phyloP scores from a whole-genome alignment of 2,888 invertebrate species.

The Morpho deidamia region DNA sequence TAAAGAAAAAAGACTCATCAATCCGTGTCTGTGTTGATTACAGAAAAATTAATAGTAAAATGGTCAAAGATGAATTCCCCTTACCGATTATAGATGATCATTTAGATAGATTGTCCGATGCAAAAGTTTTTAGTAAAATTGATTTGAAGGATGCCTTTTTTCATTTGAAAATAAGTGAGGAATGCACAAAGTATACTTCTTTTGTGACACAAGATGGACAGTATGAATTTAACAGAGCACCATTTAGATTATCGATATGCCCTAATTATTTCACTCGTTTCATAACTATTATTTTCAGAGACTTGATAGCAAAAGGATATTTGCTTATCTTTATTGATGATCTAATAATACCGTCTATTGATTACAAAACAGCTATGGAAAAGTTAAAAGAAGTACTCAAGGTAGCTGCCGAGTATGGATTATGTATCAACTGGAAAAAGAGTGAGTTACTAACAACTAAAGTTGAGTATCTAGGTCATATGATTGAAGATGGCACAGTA shows the following conservation, averaged over 20 bases:
- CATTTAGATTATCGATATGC: slow-evolving; percentile 30
- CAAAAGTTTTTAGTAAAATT: slow-evolving; percentile 25
- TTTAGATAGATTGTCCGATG: slow-evolving; percentile 41
- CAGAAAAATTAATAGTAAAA: slow-evolving; percentile 30
- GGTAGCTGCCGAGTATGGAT: slow-evolving; percentile 15
- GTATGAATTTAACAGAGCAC: slow-evolving; percentile 40
- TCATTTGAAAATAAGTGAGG: slow-evolving; percentile 35
- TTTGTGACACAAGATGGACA: slow-evolving; percentile 53
- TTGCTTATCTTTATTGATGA: slow-evolving; percentile 2
- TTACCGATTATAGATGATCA: slow-evolving; percentile 44
- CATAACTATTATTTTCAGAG: slow-evolving; percentile 33
- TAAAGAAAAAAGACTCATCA: slow-evolving; percentile 24
- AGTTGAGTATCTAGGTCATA: slow-evolving; percentile 29
- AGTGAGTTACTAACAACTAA: slow-evolving; percentile 31
- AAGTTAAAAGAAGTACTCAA: background rate
- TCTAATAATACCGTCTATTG: background rate
- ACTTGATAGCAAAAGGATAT: slow-evolving; percentile 24
- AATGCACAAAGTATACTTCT: slow-evolving; percentile 37
- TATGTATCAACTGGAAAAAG: slow-evolving; percentile 29
- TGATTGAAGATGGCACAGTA: slow-evolving; percentile 17
- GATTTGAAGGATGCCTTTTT: slow-evolving; percentile 45
- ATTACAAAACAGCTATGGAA: background rate
- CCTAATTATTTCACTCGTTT: slow-evolving; percentile 41
- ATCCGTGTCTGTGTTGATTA: slow-evolving; percentile 43
- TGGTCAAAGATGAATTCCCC: slow-evolving; percentile 30